These are phyloP conservation scores for Poecilia wingei DNA, from an alignment of 2,797 vertebrate species.

Conservation along the genomic window DNA sequence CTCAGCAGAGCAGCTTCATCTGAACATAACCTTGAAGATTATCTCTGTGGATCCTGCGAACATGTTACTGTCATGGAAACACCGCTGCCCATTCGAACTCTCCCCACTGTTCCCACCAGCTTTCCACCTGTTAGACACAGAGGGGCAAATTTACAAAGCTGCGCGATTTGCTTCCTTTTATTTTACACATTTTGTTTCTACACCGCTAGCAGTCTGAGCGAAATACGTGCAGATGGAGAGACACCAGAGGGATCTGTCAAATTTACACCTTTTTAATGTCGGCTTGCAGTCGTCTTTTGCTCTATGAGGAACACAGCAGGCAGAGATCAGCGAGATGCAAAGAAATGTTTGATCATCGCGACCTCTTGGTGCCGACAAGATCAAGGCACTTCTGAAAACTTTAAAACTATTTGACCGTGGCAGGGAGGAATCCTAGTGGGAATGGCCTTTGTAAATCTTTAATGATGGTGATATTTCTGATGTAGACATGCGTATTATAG, in stretches of 20 bases:
- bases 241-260: background rate
- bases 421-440: background rate
- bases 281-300: background rate
- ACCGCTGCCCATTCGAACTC: background rate
- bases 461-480: background rate
- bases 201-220: background rate
- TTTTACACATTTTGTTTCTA: background rate
- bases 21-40: slow-evolving; percentile 16
- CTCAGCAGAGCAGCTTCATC: slow-evolving; percentile 28
- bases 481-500: background rate
- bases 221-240: background rate
- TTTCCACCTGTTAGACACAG: slow-evolving; percentile 8
- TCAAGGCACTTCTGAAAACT: background rate
- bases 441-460: background rate
- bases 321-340: background rate
- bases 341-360: background rate
- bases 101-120: slow-evolving; percentile 7
- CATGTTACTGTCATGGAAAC: slow-evolving; percentile 30
- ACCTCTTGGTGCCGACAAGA: background rate
- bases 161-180: background rate
- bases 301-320: background rate
- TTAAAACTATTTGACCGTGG: background rate
- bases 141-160: background rate
- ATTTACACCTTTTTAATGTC: background rate
- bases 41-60: slow-evolving; percentile 1